These are phyloP conservation scores for Pagetopsis macropterus DNA, from an alignment of 2,797 vertebrate genomes.

Conservation along the genomic window DNA sequence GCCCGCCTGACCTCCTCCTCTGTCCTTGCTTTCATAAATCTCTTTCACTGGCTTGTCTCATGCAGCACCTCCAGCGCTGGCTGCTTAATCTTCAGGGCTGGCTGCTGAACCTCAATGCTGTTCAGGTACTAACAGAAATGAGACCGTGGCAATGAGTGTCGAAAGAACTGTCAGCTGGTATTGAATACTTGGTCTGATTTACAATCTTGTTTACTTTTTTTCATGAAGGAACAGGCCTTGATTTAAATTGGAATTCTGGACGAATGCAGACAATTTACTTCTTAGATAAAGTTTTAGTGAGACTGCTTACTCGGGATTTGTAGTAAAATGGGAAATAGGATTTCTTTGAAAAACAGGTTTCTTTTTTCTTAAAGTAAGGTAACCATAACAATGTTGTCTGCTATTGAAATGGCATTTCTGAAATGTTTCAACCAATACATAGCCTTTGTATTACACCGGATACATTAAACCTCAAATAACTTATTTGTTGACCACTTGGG, in stretches of 20 bases:
- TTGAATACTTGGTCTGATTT: constrained; percentile 12
- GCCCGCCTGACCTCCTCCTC: constrained; percentile 63
- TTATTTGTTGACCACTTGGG: not conserved
- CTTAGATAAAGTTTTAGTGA: not conserved
- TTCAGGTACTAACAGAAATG: constrained; percentile 7
- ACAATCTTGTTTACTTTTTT: constrained; percentile 21
- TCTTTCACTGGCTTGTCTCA: constrained; percentile 57
- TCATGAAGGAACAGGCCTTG: not conserved
- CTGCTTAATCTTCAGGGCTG: constrained; percentile 18
- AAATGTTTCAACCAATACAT: not conserved
- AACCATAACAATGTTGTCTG: not conserved
- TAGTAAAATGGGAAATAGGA: not conserved
- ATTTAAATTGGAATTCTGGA: constrained; percentile 7
- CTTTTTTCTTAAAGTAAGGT: not conserved
- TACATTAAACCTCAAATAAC: not conserved
- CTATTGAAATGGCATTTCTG: not conserved
- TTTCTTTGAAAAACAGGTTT: not conserved
- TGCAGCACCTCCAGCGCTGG: constrained; percentile 37
- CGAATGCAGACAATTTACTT: not conserved
- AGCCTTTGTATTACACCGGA: no score
- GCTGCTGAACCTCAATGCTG: constrained; percentile 23
- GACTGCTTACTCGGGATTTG: not conserved
- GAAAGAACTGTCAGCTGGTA: constrained; percentile 28
- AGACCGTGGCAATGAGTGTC: constrained; percentile 3
- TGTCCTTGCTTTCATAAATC: constrained; percentile 67